Percentiles rank a stretch among this genome's conserved stretches.
phyloP scores from a whole-genome alignment of 2,113 vertebrate species.

The Deroptyus accipitrinus region DNA sequence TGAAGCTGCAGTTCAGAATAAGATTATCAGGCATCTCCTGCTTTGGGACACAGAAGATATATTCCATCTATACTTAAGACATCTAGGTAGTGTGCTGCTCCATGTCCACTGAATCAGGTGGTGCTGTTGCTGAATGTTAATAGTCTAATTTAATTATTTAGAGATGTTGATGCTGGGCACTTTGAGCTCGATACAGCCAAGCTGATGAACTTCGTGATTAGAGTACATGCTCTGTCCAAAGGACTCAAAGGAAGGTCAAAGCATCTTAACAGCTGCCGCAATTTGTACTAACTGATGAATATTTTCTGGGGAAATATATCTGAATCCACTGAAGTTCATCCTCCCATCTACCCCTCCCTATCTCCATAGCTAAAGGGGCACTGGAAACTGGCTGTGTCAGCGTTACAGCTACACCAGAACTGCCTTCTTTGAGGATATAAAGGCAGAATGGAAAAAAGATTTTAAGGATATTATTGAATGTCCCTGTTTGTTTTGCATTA shows the following conservation, averaged over 20 bases:
- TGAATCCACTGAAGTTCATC: not conserved
- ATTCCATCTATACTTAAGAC: slow-evolving; percentile 23
- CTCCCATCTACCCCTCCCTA: not conserved
- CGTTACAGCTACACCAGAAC: not conserved
- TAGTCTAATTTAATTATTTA: slow-evolving; percentile 16
- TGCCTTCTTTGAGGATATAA: not conserved
- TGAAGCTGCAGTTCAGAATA: slow-evolving; percentile 53
- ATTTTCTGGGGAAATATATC: not conserved
- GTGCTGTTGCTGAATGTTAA: slow-evolving; percentile 25
- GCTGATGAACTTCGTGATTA: not conserved
- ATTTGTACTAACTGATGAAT: not conserved
- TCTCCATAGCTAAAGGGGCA: not conserved
- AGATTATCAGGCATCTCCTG: slow-evolving; percentile 23
- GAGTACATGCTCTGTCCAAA: not conserved
- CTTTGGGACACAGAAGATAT: slow-evolving; percentile 22
- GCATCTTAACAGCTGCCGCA: not conserved
- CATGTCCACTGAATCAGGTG: not conserved
- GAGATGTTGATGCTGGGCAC: not conserved
- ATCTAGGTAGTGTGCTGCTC: not conserved
- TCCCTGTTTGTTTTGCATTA: not conserved
- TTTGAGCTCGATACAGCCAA: not conserved
- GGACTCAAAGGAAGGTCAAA: not conserved
- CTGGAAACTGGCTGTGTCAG: not conserved
- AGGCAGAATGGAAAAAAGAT: not conserved
- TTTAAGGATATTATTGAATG: not conserved